A percentile compares a stretch with the other conserved stretches of the same genome.
Evolutionary conservation across 2,797 vertebrate species (phyloP).

Genomic region (Schizopygopsis malacanthus): DNA sequence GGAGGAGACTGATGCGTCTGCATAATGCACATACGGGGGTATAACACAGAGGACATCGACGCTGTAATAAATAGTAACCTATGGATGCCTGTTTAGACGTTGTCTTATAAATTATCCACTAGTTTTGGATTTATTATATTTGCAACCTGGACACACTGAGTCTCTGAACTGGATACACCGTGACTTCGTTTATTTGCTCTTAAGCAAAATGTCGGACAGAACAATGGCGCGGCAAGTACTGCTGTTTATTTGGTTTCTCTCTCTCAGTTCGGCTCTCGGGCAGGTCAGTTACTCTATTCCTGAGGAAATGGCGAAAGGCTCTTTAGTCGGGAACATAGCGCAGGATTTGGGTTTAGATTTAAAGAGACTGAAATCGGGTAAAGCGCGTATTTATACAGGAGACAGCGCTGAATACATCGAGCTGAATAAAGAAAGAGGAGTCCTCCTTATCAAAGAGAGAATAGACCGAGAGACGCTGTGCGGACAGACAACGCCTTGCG

Average conservation of each 20-base stretch:
- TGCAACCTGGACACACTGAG: not conserved
- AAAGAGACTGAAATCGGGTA: slow-evolving; percentile 72
- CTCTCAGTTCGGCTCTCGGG: slow-evolving; percentile 68
- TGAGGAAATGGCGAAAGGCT: slow-evolving; percentile 83
- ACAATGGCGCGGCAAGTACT: slow-evolving; percentile 67
- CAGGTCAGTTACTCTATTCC: slow-evolving; percentile 85
- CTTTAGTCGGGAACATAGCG: slow-evolving; percentile 68
- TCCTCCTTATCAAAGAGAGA: slow-evolving; percentile 82
- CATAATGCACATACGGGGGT: not conserved
- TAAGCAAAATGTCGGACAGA: slow-evolving; percentile 15
- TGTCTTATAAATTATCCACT: not conserved
- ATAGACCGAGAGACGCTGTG: slow-evolving; percentile 87
- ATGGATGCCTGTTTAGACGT: not conserved
- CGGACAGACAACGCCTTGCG: slow-evolving; percentile 76
- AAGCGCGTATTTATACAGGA: slow-evolving; percentile 75
- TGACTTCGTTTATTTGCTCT: not conserved
- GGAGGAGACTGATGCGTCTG: slow-evolving; percentile 26
- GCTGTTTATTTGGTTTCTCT: slow-evolving; percentile 77
- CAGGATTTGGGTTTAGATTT: slow-evolving; percentile 72
- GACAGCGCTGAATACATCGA: slow-evolving; percentile 77
- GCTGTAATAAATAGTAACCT: not conserved
- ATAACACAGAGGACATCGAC: slow-evolving; percentile 2
- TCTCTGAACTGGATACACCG: not conserved
- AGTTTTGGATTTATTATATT: not conserved
- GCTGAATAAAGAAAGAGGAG: slow-evolving; percentile 81